Conservation (phyloP, 2,113 vertebrate species). For the Lasiurus borealis region DNA sequence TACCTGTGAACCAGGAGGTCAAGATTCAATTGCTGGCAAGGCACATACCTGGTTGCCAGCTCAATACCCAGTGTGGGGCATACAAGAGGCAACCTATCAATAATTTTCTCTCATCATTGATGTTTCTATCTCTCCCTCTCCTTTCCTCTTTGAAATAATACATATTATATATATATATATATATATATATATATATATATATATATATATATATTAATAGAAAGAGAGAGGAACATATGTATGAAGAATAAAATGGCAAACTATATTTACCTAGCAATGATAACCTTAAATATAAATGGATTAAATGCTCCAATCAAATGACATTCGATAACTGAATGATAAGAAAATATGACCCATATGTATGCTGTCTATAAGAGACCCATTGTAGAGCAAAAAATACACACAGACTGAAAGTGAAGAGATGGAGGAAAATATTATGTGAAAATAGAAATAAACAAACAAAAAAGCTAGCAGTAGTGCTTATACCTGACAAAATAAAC, state of each 20-base stretch:
- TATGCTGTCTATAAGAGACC: background rate
- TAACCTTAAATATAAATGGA: background rate
- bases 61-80: too few relatives aligned
- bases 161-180: too few relatives aligned
- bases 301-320: background rate
- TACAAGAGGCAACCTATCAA: too few relatives aligned
- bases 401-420: background rate
- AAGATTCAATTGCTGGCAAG: too few relatives aligned
- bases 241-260: background rate
- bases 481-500: background rate
- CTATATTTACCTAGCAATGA: background rate
- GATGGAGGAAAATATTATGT: background rate
- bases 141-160: too few relatives aligned
- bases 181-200: too few relatives aligned
- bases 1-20: too few relatives aligned
- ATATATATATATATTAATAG: too few relatives aligned
- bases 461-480: background rate
- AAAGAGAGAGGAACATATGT: background rate
- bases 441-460: background rate
- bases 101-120: too few relatives aligned
- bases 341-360: background rate
- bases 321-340: background rate
- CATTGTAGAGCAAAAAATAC: background rate
- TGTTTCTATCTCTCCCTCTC: too few relatives aligned
- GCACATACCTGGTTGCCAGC: too few relatives aligned